Conservation (phyloP, 2,797 vertebrate species). For the Centroberyx gerrardi region DNA sequence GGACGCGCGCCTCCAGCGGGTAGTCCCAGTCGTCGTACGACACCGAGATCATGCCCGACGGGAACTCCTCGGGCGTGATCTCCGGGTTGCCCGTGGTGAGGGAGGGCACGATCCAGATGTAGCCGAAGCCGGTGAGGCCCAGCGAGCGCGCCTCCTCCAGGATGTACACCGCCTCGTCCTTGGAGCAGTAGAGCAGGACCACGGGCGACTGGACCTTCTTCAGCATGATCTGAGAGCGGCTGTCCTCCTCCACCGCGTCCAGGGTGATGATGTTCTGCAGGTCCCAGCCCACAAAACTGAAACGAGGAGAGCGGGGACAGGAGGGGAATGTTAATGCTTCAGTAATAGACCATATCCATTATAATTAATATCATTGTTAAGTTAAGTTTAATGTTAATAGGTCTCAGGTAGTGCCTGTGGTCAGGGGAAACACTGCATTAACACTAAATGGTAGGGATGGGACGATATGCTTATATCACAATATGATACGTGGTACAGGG, state of each 20-base stretch:
- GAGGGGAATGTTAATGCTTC: constrained; percentile 61
- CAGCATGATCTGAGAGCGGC: constrained; percentile 93
- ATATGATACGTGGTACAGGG: too few relatives aligned
- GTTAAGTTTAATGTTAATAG: constrained; percentile 61
- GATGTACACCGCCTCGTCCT: constrained; percentile 94
- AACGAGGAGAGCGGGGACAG: constrained; percentile 50
- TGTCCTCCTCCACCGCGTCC: constrained; percentile 93
- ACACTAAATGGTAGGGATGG: constrained; percentile 34
- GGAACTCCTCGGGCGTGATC: constrained; percentile 92
- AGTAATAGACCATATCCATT: constrained; percentile 62
- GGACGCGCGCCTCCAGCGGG: constrained; percentile 91
- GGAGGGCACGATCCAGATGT: constrained; percentile 99
- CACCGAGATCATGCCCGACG: constrained; percentile 95
- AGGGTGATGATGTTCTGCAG: constrained; percentile 94
- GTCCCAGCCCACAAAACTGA: constrained; percentile 96
- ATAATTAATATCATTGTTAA: constrained; percentile 69
- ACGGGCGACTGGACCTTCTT: constrained; percentile 98
- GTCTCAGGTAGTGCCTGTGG: constrained; percentile 50
- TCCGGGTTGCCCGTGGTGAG: constrained; percentile 95
- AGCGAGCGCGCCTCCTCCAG: constrained; percentile 96
- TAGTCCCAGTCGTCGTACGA: constrained; percentile 99
- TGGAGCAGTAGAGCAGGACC: constrained; percentile 96
- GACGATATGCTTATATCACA: too few relatives aligned
- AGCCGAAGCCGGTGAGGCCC: constrained; percentile 95
- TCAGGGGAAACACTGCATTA: constrained; percentile 57